Evolutionary conservation across 2,888 invertebrate species (phyloP).

Genomic region (Gnatocerus cornutus): DNA sequence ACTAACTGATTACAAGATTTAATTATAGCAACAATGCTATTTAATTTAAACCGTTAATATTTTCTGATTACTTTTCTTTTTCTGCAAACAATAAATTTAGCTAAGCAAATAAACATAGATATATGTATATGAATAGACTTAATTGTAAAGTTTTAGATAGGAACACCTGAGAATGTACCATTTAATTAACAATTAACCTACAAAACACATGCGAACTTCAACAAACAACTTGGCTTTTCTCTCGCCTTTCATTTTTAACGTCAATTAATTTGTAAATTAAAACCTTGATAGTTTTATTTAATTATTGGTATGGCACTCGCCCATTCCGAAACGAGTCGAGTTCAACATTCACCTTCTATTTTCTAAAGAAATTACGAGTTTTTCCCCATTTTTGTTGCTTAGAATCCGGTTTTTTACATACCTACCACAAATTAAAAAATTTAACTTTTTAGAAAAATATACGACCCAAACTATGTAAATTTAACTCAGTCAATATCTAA

Average conservation of each 20-base stretch:
- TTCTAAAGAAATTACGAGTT: constrained; percentile 22
- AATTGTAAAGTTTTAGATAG: background rate
- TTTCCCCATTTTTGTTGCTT: too few relatives aligned
- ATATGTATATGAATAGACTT: background rate
- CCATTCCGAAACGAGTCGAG: background rate
- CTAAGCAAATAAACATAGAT: too few relatives aligned
- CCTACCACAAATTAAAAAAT: too few relatives aligned
- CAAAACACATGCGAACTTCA: background rate
- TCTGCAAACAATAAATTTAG: too few relatives aligned
- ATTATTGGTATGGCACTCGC: background rate
- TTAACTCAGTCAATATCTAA: too few relatives aligned
- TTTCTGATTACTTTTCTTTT: too few relatives aligned
- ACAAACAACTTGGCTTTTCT: background rate
- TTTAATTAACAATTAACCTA: constrained; percentile 14
- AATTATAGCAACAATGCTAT: too few relatives aligned
- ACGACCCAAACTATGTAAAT: too few relatives aligned
- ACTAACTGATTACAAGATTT: too few relatives aligned
- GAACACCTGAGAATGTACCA: constrained; percentile 11
- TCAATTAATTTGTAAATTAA: constrained; percentile 12
- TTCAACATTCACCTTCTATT: constrained; percentile 12
- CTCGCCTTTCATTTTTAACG: constrained; percentile 16
- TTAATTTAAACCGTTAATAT: too few relatives aligned
- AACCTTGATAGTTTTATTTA: constrained; percentile 19
- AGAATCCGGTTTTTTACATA: too few relatives aligned
- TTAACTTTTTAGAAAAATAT: too few relatives aligned